Base-by-base conservation (phyloP, 2,888 invertebrate species). In the Polia nebulosa region DNA sequence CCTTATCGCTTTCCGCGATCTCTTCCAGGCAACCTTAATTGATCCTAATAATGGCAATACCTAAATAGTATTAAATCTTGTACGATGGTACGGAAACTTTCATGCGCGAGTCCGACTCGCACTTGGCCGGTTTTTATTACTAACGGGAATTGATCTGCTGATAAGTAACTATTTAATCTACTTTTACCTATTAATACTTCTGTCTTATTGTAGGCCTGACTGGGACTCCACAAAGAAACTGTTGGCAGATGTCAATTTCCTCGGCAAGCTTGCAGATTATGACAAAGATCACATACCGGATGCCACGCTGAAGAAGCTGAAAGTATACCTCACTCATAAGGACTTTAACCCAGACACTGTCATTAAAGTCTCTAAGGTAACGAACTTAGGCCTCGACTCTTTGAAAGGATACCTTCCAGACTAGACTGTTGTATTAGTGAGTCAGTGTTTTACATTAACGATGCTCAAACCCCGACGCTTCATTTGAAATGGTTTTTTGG, bases 281-380 rank as follows among this genome's bases (percentile, higher is more conserved):
- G 98, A 98, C 83, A 99, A 98, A 90, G 98, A 99, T 86, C 97
- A 98, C 82, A 98, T 99, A 71, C 96, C 97, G 0, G 98, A 99
- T 11, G 94, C 96, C 2, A 96, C 96, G 2, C 90, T 98, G 20
- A 97, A 97, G 83, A 98, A 98, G 90, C 93, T 99, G 11, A 98
- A 98, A 90, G 96, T 96, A 1, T 99, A 99, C 88, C 97, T 99
- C 1, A 97, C 97, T 0, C 97, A 99, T 91, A 98, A 98, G 62
- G 98, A 98, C 85, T 99, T 99, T 88, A 96, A 97, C 15, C 98
- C 99, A 0, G 98, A 96, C 81, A 96, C 96, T 80, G 98, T 99
- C 1, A 98, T 97, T 34, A 98, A 97, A 89, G 98, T 95, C 0
- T 95, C 95, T 1, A 94, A 91, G 92, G 95, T 94, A 78, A 51